Evolutionary conservation across 1,140 invertebrate genomes (phyloP), one percentile per base, ranked within the genome.

Genomic region (Drosophila lacteicornis): DNA sequence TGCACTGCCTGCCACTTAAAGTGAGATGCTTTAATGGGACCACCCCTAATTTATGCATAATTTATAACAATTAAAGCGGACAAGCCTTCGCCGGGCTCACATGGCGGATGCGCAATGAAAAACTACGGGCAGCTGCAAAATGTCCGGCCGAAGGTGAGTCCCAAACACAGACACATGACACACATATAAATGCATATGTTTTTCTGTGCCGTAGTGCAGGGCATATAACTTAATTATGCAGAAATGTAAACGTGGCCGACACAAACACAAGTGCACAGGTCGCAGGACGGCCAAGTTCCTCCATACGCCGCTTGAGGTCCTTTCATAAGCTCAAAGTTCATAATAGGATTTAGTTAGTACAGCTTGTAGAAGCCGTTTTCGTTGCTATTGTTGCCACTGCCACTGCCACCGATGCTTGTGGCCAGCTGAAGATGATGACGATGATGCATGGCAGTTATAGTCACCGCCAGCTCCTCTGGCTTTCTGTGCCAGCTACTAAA

Each of bases 151-250:
- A 65, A 88, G 80, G 71, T 82, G 53, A 68, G 27, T 25, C 43
- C 19, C 45, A 36, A 42, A 27, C 43, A 57, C 17, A 71, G 12
- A 22, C 27, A 40, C 30, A 57, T 49, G 19, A 45, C 38, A 25
- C 17, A 27, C 33, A 27, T 56, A 58, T 65, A 25, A 57, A 25
- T 62, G 60, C 51, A 46, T 76, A 46, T 75, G 42, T 81, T 58
- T 71, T 43, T 66, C 61, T 80, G 47, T 62, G 68, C 30, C 68
- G 46, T 43, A 43, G 67, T 73, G 69, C 73, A 66, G 62, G 82
- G 76, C 84, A 83, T 70, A 88, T 88, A 87, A 87, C 83, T 87
- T 87, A 87, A 87, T 87, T 87, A 88, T 87, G 84, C 85, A 88
- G 73, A 87, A 88, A 79, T 88, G 84, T 84, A 88, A 87, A 70